These are phyloP conservation scores for Dunckerocampus dactyliophorus DNA, from an alignment of 2,113 vertebrate species.

Conservation along the genomic window DNA sequence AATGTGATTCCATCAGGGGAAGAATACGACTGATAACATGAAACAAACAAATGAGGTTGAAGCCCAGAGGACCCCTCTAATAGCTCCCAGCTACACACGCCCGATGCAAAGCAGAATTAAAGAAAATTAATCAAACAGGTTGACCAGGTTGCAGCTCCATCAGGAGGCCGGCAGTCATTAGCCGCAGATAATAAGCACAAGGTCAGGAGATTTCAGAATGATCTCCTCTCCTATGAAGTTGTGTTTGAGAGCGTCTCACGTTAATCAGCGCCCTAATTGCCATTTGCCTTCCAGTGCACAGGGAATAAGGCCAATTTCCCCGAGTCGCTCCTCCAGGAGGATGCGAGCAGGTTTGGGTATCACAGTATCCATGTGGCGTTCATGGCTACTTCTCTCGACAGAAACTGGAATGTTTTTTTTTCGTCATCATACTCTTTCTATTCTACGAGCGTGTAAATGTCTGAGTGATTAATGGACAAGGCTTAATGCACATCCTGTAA, in stretches of 20 bases:
- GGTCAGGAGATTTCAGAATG: slow-evolving; percentile 68
- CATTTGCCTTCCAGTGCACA: slow-evolving; percentile 65
- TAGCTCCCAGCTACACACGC: slow-evolving; percentile 6
- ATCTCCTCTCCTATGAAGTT: slow-evolving; percentile 66
- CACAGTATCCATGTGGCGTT: not conserved
- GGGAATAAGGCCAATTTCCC: slow-evolving; percentile 70
- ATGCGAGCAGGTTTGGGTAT: slow-evolving; percentile 54
- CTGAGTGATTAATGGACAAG: slow-evolving; percentile 90
- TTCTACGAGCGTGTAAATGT: slow-evolving; percentile 62
- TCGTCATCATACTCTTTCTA: too few relatives aligned
- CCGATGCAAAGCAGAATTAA: slow-evolving; percentile 8
- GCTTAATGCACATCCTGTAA: slow-evolving; percentile 96
- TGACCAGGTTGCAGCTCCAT: slow-evolving; percentile 52
- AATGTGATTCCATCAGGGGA: slow-evolving; percentile 18
- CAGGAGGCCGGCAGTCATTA: slow-evolving; percentile 67
- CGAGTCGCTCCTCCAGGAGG: slow-evolving; percentile 60
- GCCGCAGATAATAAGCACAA: slow-evolving; percentile 67
- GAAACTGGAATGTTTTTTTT: too few relatives aligned
- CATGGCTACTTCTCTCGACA: not conserved
- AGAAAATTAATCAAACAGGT: slow-evolving; percentile 37
- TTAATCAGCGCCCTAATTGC: slow-evolving; percentile 77
- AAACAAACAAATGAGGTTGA: slow-evolving; percentile 55
- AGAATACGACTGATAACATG: slow-evolving; percentile 20
- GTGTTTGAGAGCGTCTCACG: slow-evolving; percentile 60
- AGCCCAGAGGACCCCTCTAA: slow-evolving; percentile 29